Evolutionary conservation across 2,797 vertebrate species (phyloP).

Genomic region (Dipus sagitta): DNA sequence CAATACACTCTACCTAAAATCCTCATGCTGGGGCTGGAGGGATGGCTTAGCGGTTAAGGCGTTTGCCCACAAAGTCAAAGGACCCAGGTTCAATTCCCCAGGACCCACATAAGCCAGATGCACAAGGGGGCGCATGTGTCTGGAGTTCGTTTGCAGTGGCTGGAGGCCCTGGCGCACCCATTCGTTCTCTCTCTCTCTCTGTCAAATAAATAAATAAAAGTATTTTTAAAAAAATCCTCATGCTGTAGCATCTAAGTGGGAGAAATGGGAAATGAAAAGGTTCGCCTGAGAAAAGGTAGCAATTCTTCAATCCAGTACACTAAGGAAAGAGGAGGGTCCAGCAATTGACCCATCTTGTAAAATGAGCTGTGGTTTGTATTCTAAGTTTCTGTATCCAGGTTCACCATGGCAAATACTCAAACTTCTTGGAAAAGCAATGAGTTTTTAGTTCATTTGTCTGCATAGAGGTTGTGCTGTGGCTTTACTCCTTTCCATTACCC

Average conservation of each 20-base stretch:
- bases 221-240: background rate
- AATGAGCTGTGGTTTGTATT: background rate
- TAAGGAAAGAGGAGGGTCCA: slow-evolving; percentile 90
- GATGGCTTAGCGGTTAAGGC: too few relatives aligned
- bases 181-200: too few relatives aligned
- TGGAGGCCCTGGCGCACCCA: too few relatives aligned
- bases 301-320: slow-evolving; percentile 84
- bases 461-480: slow-evolving; percentile 98
- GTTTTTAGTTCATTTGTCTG: slow-evolving; percentile 98
- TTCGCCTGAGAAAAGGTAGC: background rate
- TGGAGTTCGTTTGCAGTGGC: too few relatives aligned
- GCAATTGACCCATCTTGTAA: background rate
- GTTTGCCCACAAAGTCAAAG: too few relatives aligned
- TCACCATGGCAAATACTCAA: slow-evolving; percentile 85
- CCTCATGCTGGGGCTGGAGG: background rate
- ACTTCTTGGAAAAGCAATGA: slow-evolving; percentile 92
- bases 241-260: background rate
- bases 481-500: slow-evolving; percentile 99
- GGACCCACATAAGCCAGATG: too few relatives aligned
- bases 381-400: background rate
- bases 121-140: too few relatives aligned
- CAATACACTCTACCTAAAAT: background rate
- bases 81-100: too few relatives aligned
- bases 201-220: too few relatives aligned
- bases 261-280: background rate